Evolutionary conservation across 2,797 vertebrate species (phyloP).

Genomic region (Spheniscus humboldti): DNA sequence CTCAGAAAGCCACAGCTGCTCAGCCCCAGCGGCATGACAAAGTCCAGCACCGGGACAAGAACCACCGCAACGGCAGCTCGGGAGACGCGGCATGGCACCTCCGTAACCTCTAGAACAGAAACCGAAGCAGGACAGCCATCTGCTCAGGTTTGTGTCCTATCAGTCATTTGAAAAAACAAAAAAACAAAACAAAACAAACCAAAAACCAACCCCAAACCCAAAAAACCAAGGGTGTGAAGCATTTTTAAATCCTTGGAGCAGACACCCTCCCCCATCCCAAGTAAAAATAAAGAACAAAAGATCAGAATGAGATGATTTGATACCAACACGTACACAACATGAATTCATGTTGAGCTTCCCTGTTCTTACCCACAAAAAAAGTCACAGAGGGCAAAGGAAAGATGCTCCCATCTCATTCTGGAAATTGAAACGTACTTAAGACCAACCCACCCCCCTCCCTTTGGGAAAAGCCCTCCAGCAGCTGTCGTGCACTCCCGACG

Average conservation of each 20-base stretch:
- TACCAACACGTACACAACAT: slow-evolving; percentile 47
- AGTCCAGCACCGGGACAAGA: not conserved
- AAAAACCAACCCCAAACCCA: too few relatives aligned
- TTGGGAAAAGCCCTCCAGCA: slow-evolving; percentile 3
- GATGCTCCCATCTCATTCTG: slow-evolving; percentile 95
- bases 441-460: slow-evolving; percentile 38
- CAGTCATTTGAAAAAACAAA: not conserved
- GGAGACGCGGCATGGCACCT: not conserved
- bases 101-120: not conserved
- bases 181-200: too few relatives aligned
- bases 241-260: slow-evolving; percentile 74
- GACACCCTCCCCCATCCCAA: slow-evolving; percentile 72
- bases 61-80: not conserved
- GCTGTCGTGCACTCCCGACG: not conserved
- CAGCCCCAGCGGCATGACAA: not conserved
- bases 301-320: slow-evolving; percentile 78
- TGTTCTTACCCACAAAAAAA: slow-evolving; percentile 59
- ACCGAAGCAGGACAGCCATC: not conserved
- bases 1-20: not conserved
- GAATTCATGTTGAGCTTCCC: slow-evolving; percentile 54
- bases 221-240: slow-evolving; percentile 41
- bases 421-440: slow-evolving; percentile 37
- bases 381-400: slow-evolving; percentile 73
- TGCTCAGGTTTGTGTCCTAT: not conserved
- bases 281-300: slow-evolving; percentile 75